Evolutionary conservation across 1,140 invertebrate species (phyloP).

Genomic region (Chymomyza costata): DNA sequence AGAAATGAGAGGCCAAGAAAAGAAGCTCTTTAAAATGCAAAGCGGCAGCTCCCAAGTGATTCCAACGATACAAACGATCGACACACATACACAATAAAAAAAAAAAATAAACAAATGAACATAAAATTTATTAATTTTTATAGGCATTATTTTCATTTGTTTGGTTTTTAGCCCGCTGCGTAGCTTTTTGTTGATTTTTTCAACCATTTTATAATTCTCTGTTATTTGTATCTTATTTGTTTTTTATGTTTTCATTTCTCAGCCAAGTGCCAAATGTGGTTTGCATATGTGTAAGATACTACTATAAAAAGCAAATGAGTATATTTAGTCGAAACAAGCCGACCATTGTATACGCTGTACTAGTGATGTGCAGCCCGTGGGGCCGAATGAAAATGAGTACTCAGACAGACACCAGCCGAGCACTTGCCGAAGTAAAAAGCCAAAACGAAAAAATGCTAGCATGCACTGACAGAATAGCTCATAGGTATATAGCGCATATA

Average conservation of each 20-base stretch:
- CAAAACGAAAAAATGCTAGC: too few species aligned
- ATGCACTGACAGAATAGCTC: too few species aligned
- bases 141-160: constrained; percentile 52
- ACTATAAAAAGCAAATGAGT: too few species aligned
- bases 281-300: constrained; percentile 4
- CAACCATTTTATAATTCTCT: constrained; percentile 14
- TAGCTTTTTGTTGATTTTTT: constrained; percentile 7
- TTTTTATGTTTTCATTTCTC: constrained; percentile 33
- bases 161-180: constrained; percentile 14
- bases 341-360: too few species aligned
- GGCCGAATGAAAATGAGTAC: too few species aligned
- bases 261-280: constrained; percentile 62
- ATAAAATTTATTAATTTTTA: constrained; percentile 66
- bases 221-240: constrained; percentile 28
- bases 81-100: constrained; percentile 19
- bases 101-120: constrained; percentile 31
- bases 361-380: too few species aligned
- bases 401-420: too few species aligned
- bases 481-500: too few species aligned
- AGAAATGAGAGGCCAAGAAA: constrained; percentile 34
- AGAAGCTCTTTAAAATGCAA: constrained; percentile 64
- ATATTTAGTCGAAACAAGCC: too few species aligned
- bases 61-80: constrained; percentile 25
- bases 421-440: too few species aligned
- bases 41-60: constrained; percentile 39